phyloP scores from a whole-genome alignment of 2,113 vertebrate species.

The Stigmatopora argus region DNA sequence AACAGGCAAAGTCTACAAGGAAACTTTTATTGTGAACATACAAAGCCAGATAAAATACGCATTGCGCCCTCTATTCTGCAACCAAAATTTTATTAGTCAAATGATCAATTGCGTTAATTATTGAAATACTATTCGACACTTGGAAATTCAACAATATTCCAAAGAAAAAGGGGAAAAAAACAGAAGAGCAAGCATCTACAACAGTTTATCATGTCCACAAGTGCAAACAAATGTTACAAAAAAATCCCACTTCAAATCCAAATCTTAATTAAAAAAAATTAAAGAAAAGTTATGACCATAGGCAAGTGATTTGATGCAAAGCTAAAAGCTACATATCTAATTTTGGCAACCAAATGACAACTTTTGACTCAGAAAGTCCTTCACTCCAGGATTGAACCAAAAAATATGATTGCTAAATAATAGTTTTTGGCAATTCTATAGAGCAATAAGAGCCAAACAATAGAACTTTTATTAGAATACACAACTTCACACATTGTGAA shows the following conservation, averaged over 20 bases:
- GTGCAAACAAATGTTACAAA: constrained; percentile 1
- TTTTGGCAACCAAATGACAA: constrained; percentile 13
- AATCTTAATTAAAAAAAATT: background rate
- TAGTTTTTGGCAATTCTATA: background rate
- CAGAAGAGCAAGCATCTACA: fast-evolving
- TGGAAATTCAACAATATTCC: constrained; percentile 3
- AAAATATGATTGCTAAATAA: background rate
- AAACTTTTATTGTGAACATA: constrained; percentile 9
- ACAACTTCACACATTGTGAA: constrained; percentile 1
- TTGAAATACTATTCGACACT: constrained; percentile 1
- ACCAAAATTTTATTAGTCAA: constrained; percentile 13
- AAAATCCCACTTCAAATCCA: background rate
- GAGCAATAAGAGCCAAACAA: constrained; percentile 1
- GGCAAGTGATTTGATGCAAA: background rate
- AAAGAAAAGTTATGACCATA: constrained; percentile 1
- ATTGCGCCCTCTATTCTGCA: constrained; percentile 1
- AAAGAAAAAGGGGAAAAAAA: background rate
- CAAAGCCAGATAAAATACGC: constrained; percentile 11
- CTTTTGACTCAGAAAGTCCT: background rate
- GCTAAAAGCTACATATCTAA: constrained; percentile 25
- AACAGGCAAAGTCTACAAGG: constrained; percentile 7
- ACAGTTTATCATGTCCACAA: background rate
- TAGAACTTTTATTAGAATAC: background rate
- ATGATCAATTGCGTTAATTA: background rate
- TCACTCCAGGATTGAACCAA: constrained; percentile 2